These are phyloP conservation scores for Oriolus oriolus DNA, from an alignment of 2,113 vertebrate species.

Conservation along the genomic window DNA sequence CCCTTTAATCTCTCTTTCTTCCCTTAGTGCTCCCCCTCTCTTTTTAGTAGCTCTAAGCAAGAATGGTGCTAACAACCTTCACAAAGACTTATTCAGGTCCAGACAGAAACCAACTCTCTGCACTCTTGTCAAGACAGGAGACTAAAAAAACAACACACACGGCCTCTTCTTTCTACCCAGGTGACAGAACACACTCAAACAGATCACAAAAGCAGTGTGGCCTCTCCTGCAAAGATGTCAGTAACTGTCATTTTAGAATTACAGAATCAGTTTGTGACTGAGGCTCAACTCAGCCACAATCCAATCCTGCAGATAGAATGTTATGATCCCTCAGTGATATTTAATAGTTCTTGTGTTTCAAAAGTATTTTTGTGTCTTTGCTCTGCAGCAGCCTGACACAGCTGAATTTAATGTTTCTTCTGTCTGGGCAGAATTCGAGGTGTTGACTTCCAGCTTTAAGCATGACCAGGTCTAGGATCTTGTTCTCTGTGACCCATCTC, in stretches of 20 bases:
- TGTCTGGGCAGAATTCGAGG: neutral
- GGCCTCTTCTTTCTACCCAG: neutral
- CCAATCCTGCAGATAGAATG: neutral
- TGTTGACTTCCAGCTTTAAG: neutral
- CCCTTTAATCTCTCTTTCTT: constrained; percentile 2
- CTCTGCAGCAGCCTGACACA: neutral
- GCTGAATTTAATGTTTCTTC: neutral
- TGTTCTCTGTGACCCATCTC: neutral
- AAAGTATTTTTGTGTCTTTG: neutral
- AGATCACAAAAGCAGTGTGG: neutral
- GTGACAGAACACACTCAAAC: neutral
- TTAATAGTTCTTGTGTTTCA: neutral
- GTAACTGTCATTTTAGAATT: neutral
- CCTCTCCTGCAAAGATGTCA: neutral
- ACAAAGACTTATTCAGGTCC: constrained; percentile 1
- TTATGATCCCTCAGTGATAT: neutral
- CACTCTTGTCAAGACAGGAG: neutral
- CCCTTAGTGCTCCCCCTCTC: neutral
- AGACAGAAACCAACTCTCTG: neutral
- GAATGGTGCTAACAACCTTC: neutral
- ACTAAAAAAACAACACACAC: neutral
- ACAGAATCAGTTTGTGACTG: neutral
- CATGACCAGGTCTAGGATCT: neutral
- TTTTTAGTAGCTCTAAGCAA: constrained; percentile 15
- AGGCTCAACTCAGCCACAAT: neutral